Evolutionary conservation across 2,888 invertebrate genomes (phyloP), one percentile per base, ranked within the genome.

Genomic region (Archips crataeganus): DNA sequence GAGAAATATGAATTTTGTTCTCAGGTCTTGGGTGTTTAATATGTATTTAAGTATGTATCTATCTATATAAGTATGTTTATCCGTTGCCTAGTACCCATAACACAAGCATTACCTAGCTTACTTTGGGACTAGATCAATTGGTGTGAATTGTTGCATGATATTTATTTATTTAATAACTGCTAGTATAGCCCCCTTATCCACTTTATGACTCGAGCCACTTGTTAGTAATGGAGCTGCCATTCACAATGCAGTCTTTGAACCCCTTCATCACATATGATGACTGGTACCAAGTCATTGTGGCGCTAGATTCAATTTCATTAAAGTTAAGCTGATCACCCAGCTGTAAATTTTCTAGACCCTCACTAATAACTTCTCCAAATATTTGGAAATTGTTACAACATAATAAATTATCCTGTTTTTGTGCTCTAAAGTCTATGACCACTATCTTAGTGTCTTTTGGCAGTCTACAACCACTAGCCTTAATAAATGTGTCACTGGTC

Each of bases 201-300:
- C 10, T 9, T 15, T 67, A 81, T 74, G 84, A 85, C 71, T 85
- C 82, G 45, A 87, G 77, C 95, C 95, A 96, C 60, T 88, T 81
- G 80, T 95, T 95, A 13, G 94, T 93, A 34, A 95, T 90, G 11
- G 95, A 95, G 78, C 87, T 90, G 45, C 95, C 95, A 86, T 95
- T 93, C 13, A 95, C 89, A 83, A 93, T 83, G 79, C 92, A 92
- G 81, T 95, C 95, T 88, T 95, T 95, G 79, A 95, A 96, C 23
- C 95, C 96, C 83, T 95, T 95, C 86, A 96, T 90, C 42, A 94
- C 85, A 84, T 93, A 91, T 68, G 88, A 93, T 23, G 94, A 95
- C 80, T 95, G 95, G 84, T 92, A 95, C 96, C 96, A 96, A 68
- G 84, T 86, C 10, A 80, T 78, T 39, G 77, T 77, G 75, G 90